Conservation (phyloP, 2,113 vertebrate species). For the Dromaius novaehollandiae region DNA sequence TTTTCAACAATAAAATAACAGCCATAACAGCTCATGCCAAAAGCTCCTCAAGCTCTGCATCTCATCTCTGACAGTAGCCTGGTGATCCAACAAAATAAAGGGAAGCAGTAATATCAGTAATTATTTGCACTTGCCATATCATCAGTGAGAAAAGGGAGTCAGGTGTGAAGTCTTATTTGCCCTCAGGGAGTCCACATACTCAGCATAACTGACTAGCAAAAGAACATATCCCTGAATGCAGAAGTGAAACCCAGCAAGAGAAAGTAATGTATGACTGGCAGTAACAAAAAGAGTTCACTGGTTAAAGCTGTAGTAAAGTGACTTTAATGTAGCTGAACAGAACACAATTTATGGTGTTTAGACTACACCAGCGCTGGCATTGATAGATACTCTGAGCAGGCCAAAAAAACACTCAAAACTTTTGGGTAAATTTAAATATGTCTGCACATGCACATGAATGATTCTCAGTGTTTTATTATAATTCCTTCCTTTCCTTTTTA, state of each 20-base stretch:
- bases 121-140: background rate
- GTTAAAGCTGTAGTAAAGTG: background rate
- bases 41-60: background rate
- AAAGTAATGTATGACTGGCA: background rate
- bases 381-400: background rate
- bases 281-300: background rate
- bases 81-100: background rate
- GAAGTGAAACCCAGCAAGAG: background rate
- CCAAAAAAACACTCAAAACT: conserved; percentile 34
- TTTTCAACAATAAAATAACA: background rate
- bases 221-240: background rate
- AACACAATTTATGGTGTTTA: conserved; percentile 61
- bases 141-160: background rate
- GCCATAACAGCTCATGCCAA: background rate
- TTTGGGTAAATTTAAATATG: conserved; percentile 33
- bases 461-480: conserved; percentile 4
- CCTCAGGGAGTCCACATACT: background rate
- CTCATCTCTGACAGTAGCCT: background rate
- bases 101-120: background rate
- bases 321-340: conserved; percentile 20
- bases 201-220: background rate
- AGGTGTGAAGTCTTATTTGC: background rate
- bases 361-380: conserved; percentile 32
- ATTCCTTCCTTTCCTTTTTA: conserved; percentile 14
- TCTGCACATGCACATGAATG: conserved; percentile 15